A percentile compares a stretch with the other conserved stretches of the same genome.
Conservation (phyloP, 2,888 invertebrate genomes). For the Parapristionchus giblindavisi region DNA sequence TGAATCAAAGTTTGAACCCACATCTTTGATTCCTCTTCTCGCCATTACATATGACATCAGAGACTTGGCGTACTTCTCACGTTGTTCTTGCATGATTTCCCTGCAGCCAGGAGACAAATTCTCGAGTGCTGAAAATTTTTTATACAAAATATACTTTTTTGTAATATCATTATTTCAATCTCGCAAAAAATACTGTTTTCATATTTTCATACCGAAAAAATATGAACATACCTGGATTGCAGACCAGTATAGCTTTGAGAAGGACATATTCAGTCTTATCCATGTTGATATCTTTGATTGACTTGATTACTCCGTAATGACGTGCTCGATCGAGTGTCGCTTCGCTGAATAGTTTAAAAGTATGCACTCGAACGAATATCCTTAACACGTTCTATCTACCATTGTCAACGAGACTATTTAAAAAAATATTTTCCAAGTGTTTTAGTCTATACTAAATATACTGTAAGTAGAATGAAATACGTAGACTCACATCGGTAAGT, state of each 20-base stretch:
- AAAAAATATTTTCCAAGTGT: no score
- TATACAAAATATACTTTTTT: not conserved
- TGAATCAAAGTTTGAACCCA: no score
- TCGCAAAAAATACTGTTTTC: no score
- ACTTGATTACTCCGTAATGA: not conserved
- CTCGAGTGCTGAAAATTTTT: constrained; percentile 24
- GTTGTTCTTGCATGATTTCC: constrained; percentile 19
- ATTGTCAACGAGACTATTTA: no score
- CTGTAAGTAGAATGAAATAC: not conserved
- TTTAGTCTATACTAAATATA: no score
- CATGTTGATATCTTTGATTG: constrained; percentile 10
- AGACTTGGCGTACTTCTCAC: constrained; percentile 10
- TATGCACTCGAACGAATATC: not conserved
- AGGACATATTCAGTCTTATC: constrained; percentile 31
- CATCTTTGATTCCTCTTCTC: constrained; percentile 5
- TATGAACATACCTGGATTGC: constrained; percentile 19
- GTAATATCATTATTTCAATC: not conserved
- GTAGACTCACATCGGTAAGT: constrained; percentile 4
- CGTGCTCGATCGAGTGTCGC: not conserved
- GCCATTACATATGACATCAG: constrained; percentile 23
- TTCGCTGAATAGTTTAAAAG: not conserved
- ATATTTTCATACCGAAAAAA: not conserved
- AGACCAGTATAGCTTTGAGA: not conserved
- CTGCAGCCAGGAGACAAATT: not conserved
- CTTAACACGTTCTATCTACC: not conserved